Evolutionary conservation across 1,140 invertebrate species (phyloP), one percentile per base, ranked within the genome.

Genomic region (Drosophila ambigua): DNA sequence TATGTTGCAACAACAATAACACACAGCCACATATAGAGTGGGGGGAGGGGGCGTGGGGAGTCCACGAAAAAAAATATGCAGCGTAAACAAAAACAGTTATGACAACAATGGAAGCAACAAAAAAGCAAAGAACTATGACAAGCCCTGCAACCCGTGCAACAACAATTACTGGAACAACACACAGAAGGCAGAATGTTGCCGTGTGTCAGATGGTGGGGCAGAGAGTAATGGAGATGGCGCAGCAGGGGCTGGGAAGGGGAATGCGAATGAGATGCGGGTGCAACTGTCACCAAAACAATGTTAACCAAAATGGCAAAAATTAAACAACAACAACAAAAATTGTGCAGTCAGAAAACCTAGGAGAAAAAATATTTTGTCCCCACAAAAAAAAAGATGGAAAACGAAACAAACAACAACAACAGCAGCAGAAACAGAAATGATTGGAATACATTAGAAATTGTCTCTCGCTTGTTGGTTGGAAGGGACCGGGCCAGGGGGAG

Each of bases 41-140:
- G 15, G 50, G 15, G 31, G 50, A 13, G 31, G 20, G 28, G 24
- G 20, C 28, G 23, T 16, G 41, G 62, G 35, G 15, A 43, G 26
- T 31, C 31, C 26, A 43, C 39, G 31, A 52, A 52, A 23, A 44
- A 65, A 63, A 51, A 79, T 62, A 75, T 68, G 75, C 83, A 69
- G 53, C 69, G 62, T 74, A 84, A 79, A 88, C 66, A 79, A 66
- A 79, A 88, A 79, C 75, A 85, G 77, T 76, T 78, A 79, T 72
- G 75, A 79, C 69, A 82, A 88, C 82, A 88, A 87, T 72, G 78
- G 78, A 65, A 77, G 76, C 77, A 79, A 83, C 77, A 75, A 75
- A 39, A 80, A 69, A 72, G 67, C 28, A 62, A 64, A 72, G 76
- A 87, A 79, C 71, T 72, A 74, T 68, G 66, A 72, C 73, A 73